Evolutionary conservation across 2,113 vertebrate species (phyloP), one percentile per base, ranked within the genome.

Genomic region (Dipodomys merriami): DNA sequence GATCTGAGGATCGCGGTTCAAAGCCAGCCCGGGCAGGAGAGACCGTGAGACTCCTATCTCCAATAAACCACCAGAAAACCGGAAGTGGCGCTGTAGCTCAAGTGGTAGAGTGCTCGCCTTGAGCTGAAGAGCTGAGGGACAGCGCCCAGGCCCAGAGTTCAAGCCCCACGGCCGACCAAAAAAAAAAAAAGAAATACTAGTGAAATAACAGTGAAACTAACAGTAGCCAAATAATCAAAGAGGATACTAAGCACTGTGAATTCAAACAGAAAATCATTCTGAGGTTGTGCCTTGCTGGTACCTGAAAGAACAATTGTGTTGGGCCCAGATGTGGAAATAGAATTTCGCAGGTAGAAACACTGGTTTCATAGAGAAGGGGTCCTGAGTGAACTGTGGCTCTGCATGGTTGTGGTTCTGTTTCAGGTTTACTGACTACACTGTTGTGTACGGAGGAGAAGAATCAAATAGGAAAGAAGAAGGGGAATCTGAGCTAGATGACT

Each of bases 161-260:
- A n/a, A n/a, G n/a, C n/a, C n/a, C n/a, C n/a, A n/a, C n/a, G n/a
- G n/a, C n/a, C n/a, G n/a, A n/a, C n/a, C n/a, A n/a, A n/a, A n/a
- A n/a, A n/a, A n/a, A n/a, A n/a, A n/a, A 76, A 65, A 90, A 86
- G 86, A 29, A 88, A 5, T 87, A 74, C 4, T 10, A 93, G 30
- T 71, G 53, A 68, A 69, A 10, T 27, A 87, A 33, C 1, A 73
- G 1, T 7, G 6, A 90, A 6, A 44, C 60, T 33, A 88, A 30
- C 16, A 53, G 46, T 35, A 60, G 35, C 11, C 68, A 73, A 3
- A 68, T 90, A 33, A 53, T 68, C 39, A 57, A 83, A 67, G 65
- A 29, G 46, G 39, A 10, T 10, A 23, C 1, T 0, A 0, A 30
- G 7, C 39, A 19, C 88, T 76, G 1, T 33, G 76, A 74, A 46